A percentile compares a stretch with the other conserved stretches of the same genome.
phyloP scores from a whole-genome alignment of 1,140 invertebrate genomes.

The Bombus sibiricus region DNA sequence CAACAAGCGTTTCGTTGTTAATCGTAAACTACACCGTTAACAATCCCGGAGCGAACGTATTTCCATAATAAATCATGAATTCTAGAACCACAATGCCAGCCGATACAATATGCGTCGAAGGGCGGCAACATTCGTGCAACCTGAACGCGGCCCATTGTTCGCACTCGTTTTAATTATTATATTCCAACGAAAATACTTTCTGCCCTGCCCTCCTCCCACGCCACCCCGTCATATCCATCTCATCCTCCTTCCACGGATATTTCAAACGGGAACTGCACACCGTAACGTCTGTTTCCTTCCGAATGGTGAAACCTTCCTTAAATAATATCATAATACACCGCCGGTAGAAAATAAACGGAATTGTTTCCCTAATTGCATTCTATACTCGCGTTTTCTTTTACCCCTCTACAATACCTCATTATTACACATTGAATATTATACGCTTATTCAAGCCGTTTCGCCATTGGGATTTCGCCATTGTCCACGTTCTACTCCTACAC shows the following conservation, averaged over 20 bases:
- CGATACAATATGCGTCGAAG: constrained; percentile 39
- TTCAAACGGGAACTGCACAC: constrained; percentile 10
- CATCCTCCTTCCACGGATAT: neutral
- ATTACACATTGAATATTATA: constrained; percentile 43
- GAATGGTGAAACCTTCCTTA: constrained; percentile 31
- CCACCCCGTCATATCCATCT: neutral
- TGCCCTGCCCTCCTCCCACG: too few relatives aligned
- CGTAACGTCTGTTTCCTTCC: constrained; percentile 45
- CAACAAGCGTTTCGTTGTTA: constrained; percentile 24
- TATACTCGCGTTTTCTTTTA: constrained; percentile 32
- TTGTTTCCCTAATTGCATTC: constrained; percentile 54
- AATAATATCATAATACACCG: constrained; percentile 30
- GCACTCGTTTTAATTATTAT: constrained; percentile 42
- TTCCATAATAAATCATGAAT: constrained; percentile 36
- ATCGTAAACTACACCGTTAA: constrained; percentile 17
- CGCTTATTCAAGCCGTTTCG: constrained; percentile 32
- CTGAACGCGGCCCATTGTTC: constrained; percentile 2
- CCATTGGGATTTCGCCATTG: constrained; percentile 20
- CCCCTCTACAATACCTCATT: constrained; percentile 36
- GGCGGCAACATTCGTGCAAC: constrained; percentile 17
- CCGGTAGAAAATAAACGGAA: constrained; percentile 29
- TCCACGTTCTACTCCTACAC: constrained; percentile 10
- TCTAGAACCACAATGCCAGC: constrained; percentile 26
- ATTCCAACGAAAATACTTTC: constrained; percentile 39
- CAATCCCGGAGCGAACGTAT: constrained; percentile 1